A percentile compares a stretch with the other conserved stretches of the same genome.
phyloP scores from a whole-genome alignment of 2,888 invertebrate species.

The Coelogynopora nodosa region DNA sequence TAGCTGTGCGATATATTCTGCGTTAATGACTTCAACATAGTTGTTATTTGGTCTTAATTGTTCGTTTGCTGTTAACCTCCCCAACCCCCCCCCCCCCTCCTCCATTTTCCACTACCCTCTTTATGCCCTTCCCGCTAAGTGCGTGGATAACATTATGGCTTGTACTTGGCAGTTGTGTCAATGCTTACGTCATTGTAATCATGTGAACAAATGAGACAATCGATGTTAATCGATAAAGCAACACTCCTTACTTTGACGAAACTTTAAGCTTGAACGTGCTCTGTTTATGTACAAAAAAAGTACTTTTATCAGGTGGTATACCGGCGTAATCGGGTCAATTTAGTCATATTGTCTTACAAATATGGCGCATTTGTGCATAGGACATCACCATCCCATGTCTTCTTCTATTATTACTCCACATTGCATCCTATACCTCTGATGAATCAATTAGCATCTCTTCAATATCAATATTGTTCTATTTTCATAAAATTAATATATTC shows the following conservation, averaged over 20 bases:
- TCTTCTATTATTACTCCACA: background rate
- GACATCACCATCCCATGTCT: background rate
- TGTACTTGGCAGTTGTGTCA: no score
- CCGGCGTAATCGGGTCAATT: background rate
- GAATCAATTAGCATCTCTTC: background rate
- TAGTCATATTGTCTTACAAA: background rate
- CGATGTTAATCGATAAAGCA: no score
- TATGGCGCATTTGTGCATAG: conserved; percentile 30
- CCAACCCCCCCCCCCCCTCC: background rate
- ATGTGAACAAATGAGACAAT: no score
- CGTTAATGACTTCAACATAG: background rate
- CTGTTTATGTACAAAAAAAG: background rate
- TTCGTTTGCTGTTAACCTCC: background rate
- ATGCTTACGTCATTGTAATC: no score
- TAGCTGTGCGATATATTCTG: background rate
- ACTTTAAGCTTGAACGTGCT: no score
- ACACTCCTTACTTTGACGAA: no score
- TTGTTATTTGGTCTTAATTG: background rate
- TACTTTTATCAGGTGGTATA: conserved; percentile 30
- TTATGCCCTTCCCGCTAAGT: background rate
- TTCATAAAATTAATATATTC: no score
- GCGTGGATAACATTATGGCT: no score
- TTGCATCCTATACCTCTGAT: background rate
- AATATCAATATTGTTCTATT: no score
- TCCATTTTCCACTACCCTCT: background rate